Percentiles rank a stretch among this genome's conserved stretches.
Evolutionary conservation across 1,140 invertebrate species (phyloP).

Genomic region (Drosophila bocki): DNA sequence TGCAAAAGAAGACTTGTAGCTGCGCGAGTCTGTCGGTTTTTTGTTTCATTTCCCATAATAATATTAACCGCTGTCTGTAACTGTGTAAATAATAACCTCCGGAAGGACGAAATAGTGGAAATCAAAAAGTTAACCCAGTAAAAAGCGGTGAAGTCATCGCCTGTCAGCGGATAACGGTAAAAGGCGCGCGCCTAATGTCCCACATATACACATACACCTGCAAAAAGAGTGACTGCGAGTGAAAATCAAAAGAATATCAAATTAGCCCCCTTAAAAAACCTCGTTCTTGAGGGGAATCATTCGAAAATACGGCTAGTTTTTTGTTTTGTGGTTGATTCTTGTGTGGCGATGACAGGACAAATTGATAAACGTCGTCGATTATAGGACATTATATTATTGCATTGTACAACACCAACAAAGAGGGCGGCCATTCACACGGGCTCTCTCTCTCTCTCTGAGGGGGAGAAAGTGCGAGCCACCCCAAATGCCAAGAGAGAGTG

Average conservation of each 20-base stretch:
- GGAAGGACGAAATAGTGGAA: background rate
- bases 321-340: background rate
- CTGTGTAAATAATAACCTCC: background rate
- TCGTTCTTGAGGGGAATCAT: background rate
- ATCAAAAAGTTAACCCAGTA: background rate
- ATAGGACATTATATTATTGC: conserved; percentile 50
- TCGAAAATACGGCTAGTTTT: background rate
- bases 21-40: conserved; percentile 66
- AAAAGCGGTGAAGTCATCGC: conserved; percentile 27
- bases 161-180: conserved; percentile 5
- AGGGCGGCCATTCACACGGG: conserved; percentile 59
- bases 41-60: conserved; percentile 50
- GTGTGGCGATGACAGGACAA: conserved; percentile 18
- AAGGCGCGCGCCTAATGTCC: conserved; percentile 40
- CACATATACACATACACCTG: conserved; percentile 24
- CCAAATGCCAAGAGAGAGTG: conserved; percentile 17
- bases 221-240: conserved; percentile 14
- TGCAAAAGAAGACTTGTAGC: conserved; percentile 83
- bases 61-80: conserved; percentile 7
- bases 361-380: conserved; percentile 37
- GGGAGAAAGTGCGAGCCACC: conserved; percentile 28
- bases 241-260: conserved; percentile 6
- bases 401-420: conserved; percentile 58
- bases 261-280: no score
- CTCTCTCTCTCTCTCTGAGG: conserved; percentile 8